Conservation (phyloP, 2,888 invertebrate species). For the Clunio marinus region DNA sequence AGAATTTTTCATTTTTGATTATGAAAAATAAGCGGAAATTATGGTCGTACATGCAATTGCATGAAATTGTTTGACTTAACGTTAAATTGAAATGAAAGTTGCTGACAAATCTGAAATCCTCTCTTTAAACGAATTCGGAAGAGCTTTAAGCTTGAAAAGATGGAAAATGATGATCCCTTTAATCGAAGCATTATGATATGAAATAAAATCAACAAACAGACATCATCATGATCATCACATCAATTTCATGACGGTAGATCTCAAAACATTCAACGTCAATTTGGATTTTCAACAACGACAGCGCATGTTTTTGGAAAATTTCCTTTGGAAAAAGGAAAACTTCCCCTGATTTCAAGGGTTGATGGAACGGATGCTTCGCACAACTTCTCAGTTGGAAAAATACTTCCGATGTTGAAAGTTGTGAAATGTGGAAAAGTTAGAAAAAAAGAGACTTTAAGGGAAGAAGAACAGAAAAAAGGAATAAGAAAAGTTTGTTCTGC, state of each 20-base stretch:
- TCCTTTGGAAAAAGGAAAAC: not conserved
- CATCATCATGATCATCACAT: too few species aligned
- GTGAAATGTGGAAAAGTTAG: not conserved
- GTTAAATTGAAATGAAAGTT: too few species aligned
- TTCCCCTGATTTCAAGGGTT: not conserved
- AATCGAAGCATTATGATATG: too few species aligned
- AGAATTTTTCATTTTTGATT: slow-evolving; percentile 3
- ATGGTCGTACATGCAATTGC: not conserved
- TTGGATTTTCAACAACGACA: not conserved
- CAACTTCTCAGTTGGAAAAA: not conserved
- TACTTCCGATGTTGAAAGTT: not conserved
- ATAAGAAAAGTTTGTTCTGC: not conserved
- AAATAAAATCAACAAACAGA: too few species aligned
- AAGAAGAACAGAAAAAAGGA: not conserved
- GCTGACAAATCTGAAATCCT: too few species aligned
- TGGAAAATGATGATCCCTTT: not conserved
- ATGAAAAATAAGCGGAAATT: slow-evolving; percentile 7
- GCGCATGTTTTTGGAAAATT: not conserved
- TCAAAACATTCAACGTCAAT: not conserved
- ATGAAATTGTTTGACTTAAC: not conserved
- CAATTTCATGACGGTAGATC: slow-evolving; percentile 10
- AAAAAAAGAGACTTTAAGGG: too few species aligned
- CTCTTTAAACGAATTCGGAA: too few species aligned
- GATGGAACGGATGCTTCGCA: not conserved
- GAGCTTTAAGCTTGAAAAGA: too few species aligned